Evolutionary conservation across 64 coral and sea anemone species (phyloP).

Genomic region (Montipora capricornis): DNA sequence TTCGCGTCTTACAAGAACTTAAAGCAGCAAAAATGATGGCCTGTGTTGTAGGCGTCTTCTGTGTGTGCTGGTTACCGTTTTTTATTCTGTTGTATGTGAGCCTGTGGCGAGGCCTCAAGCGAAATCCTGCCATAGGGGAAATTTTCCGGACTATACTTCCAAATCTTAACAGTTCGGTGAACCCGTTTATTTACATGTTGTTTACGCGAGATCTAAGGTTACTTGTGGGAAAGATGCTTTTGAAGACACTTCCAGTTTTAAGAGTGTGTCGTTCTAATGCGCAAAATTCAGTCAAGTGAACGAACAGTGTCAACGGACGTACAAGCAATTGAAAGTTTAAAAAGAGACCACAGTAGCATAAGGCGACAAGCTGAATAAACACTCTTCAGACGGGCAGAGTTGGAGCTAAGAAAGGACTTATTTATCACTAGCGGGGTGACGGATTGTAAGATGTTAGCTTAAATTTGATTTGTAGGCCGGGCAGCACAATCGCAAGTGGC

Average conservation of each 20-base stretch:
- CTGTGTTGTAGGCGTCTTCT: slow-evolving; percentile 76
- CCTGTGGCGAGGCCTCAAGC: slow-evolving; percentile 47
- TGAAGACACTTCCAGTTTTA: slow-evolving; percentile 23
- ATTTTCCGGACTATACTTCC: slow-evolving; percentile 78
- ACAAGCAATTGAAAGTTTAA: background rate
- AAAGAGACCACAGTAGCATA: background rate
- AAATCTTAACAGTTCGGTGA: slow-evolving; percentile 78
- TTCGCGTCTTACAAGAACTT: slow-evolving; percentile 75
- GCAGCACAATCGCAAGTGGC: too few relatives aligned
- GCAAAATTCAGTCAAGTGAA: background rate
- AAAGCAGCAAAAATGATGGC: slow-evolving; percentile 91
- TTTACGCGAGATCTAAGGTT: slow-evolving; percentile 82
- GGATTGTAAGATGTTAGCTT: too few relatives aligned
- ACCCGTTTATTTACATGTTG: slow-evolving; percentile 81
- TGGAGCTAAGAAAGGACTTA: too few relatives aligned
- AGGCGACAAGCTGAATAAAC: too few relatives aligned
- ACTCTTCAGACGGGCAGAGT: too few relatives aligned
- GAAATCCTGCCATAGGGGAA: slow-evolving; percentile 24
- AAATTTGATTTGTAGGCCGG: too few relatives aligned
- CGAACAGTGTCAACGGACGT: background rate
- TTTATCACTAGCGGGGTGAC: too few relatives aligned
- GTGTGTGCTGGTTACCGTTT: slow-evolving; percentile 83
- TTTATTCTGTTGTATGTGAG: slow-evolving; percentile 73
- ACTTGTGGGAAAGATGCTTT: slow-evolving; percentile 8
- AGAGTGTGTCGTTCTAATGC: background rate